phyloP scores from a whole-genome alignment of 2,888 invertebrate species.

The Onchidella celtica region DNA sequence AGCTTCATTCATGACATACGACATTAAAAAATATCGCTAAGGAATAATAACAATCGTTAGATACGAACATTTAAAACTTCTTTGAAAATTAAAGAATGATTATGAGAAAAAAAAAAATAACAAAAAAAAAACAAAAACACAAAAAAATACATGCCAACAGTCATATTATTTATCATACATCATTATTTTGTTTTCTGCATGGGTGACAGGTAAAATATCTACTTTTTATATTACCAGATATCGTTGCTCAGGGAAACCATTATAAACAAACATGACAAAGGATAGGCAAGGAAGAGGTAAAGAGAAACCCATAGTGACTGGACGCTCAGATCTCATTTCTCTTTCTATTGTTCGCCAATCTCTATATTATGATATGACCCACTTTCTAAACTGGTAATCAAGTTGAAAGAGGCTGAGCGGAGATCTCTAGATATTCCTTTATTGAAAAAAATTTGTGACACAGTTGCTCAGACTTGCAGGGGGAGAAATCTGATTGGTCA shows the following conservation, averaged over 20 bases:
- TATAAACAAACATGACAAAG: neutral
- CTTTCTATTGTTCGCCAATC: too few relatives aligned
- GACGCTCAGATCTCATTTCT: too few relatives aligned
- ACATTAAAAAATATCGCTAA: too few relatives aligned
- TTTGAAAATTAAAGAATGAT: neutral
- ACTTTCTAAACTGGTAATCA: too few relatives aligned
- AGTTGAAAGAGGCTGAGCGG: too few relatives aligned
- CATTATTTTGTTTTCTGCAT: neutral
- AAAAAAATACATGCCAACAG: neutral
- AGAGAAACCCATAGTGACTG: neutral
- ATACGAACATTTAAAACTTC: neutral
- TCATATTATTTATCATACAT: neutral
- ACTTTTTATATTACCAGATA: constrained; percentile 12
- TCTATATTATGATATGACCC: too few relatives aligned
- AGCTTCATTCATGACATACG: neutral
- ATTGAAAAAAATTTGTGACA: too few relatives aligned
- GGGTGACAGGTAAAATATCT: constrained; percentile 1
- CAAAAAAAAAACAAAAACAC: neutral
- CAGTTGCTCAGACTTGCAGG: too few relatives aligned
- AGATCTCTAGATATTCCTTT: too few relatives aligned
- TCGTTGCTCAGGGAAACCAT: constrained; percentile 36
- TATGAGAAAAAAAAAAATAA: neutral
- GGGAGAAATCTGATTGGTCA: too few relatives aligned
- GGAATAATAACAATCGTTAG: too few relatives aligned
- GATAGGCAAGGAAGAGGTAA: neutral